Conservation (phyloP, 2,888 invertebrate genomes). For the Petrophora chlorosata region DNA sequence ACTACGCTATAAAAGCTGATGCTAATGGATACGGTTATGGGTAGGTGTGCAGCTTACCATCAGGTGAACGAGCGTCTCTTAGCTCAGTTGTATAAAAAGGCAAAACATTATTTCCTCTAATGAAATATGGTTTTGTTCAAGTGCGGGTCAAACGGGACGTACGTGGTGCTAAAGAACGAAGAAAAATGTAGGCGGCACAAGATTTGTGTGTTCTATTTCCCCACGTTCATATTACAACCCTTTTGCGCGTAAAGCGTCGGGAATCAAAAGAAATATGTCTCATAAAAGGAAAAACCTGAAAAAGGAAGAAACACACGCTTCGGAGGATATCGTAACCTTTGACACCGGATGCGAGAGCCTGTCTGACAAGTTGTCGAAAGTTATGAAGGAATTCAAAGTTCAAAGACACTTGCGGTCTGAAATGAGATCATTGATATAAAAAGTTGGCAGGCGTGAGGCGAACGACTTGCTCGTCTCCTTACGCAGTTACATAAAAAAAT, state of each 20-base stretch:
- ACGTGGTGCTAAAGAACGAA: background rate
- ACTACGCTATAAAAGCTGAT: too few species aligned
- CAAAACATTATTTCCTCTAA: too few species aligned
- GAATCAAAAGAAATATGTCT: conserved; percentile 17
- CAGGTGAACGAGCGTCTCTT: too few species aligned
- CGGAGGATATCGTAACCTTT: conserved; percentile 17
- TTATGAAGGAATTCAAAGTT: background rate
- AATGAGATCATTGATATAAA: background rate
- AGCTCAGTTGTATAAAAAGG: too few species aligned
- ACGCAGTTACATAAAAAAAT: too few species aligned
- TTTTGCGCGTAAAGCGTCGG: conserved; percentile 4
- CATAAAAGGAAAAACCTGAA: conserved; percentile 5
- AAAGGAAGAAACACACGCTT: conserved; percentile 18
- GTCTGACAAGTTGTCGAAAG: background rate
- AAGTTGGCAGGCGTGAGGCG: background rate
- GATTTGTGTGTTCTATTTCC: conserved; percentile 14
- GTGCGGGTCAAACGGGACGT: background rate
- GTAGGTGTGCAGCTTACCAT: too few species aligned
- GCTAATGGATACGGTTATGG: too few species aligned
- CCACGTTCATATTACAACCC: conserved; percentile 9
- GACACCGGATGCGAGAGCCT: conserved; percentile 8
- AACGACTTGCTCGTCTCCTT: too few species aligned
- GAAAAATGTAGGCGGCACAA: conserved; percentile 11
- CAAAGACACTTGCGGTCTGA: too few species aligned
- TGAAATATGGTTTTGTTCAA: too few species aligned